phyloP scores from a whole-genome alignment of 2,888 invertebrate species.

The Latheticus oryzae region DNA sequence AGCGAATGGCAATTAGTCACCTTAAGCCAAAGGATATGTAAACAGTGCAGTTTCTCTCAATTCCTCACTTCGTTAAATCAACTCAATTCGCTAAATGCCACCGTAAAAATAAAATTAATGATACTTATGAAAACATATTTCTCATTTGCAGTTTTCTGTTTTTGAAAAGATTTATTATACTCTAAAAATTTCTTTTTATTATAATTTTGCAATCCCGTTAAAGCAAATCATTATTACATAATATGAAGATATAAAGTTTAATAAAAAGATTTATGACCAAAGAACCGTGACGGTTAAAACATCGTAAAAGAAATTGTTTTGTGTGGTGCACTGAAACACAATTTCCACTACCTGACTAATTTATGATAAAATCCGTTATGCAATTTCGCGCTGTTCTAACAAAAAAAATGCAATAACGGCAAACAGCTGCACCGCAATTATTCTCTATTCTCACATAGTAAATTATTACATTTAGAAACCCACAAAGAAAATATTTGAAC shows the following conservation, averaged over 20 bases:
- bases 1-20: constrained; percentile 19
- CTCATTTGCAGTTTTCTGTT: constrained; percentile 28
- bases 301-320: constrained; percentile 31
- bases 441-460: constrained; percentile 2
- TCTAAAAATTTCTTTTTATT: constrained; percentile 9
- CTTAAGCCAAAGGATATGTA: constrained; percentile 5
- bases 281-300: constrained; percentile 23
- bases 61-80: constrained; percentile 14
- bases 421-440: constrained; percentile 10
- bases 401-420: constrained; percentile 31
- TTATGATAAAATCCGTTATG: constrained; percentile 32
- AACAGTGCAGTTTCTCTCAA: constrained; percentile 3
- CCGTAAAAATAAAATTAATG: constrained; percentile 28
- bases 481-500: constrained; percentile 3
- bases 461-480: constrained; percentile 2
- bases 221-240: constrained; percentile 25
- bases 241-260: constrained; percentile 22
- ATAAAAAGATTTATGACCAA: constrained; percentile 13
- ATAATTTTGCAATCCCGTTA: constrained; percentile 10
- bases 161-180: constrained; percentile 29
- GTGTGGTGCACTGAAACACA: constrained; percentile 28
- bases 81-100: constrained; percentile 11
- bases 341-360: constrained; percentile 30
- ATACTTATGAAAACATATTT: constrained; percentile 18
- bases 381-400: constrained; percentile 22